Conservation (phyloP, 2,113 vertebrate genomes). For the Sigmodon hispidus region DNA sequence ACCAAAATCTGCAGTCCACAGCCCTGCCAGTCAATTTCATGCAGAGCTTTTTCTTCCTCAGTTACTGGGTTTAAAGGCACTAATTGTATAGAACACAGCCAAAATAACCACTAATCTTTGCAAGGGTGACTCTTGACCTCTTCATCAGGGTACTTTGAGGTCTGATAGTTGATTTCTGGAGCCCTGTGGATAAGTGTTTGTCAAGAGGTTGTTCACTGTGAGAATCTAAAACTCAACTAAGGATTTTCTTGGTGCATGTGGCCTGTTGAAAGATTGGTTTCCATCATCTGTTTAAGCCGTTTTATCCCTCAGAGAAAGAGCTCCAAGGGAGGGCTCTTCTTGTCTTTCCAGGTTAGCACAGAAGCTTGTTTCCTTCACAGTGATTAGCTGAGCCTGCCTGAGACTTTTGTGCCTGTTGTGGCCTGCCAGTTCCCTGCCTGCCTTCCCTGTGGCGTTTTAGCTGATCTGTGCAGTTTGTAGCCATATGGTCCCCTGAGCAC, state of each 20-base stretch:
- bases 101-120: not conserved
- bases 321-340: constrained; percentile 24
- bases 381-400: constrained; percentile 72
- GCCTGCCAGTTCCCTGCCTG: constrained; percentile 74
- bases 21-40: not conserved
- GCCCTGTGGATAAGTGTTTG: not conserved
- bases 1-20: not conserved
- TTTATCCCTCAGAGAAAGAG: constrained; percentile 5
- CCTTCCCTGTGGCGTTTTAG: constrained; percentile 75
- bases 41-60: not conserved
- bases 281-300: not conserved
- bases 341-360: constrained; percentile 75
- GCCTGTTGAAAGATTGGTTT: not conserved
- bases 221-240: constrained; percentile 8
- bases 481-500: constrained; percentile 77
- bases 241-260: not conserved
- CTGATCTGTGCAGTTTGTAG: constrained; percentile 77
- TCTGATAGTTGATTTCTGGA: constrained; percentile 35
- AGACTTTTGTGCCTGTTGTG: constrained; percentile 67
- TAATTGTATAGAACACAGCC: not conserved
- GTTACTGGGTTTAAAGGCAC: not conserved
- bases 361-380: constrained; percentile 75
- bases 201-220: not conserved
- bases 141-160: not conserved
- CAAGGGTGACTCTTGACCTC: not conserved